phyloP scores from a whole-genome alignment of 2,888 invertebrate genomes.

The Ceriagrion tenellum region DNA sequence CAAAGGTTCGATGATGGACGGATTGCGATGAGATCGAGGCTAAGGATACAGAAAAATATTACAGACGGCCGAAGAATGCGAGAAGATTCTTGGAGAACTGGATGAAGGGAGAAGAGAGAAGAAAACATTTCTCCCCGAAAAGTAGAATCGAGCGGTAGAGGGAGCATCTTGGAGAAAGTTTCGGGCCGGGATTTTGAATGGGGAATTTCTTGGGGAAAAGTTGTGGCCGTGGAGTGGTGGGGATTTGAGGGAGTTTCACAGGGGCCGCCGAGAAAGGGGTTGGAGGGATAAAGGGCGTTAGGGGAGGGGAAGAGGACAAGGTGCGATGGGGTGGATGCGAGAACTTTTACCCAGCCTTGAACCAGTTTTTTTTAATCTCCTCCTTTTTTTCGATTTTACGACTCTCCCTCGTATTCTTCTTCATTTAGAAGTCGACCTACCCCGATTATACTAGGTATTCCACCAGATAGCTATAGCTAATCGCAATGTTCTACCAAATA shows the following conservation, averaged over 20 bases:
- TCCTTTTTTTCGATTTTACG: background rate
- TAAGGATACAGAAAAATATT: background rate
- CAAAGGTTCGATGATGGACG: background rate
- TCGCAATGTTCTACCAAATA: too few species aligned
- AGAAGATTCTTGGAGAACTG: background rate
- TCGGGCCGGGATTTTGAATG: background rate
- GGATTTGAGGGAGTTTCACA: background rate
- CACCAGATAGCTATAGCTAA: too few species aligned
- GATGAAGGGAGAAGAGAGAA: background rate
- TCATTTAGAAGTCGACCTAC: background rate
- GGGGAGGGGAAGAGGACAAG: background rate
- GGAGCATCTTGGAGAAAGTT: background rate
- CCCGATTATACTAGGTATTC: background rate
- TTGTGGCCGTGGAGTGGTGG: background rate
- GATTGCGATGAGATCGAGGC: background rate
- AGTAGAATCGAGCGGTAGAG: too few species aligned
- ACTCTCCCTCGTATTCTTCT: background rate
- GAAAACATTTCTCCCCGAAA: background rate
- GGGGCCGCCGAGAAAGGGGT: too few species aligned
- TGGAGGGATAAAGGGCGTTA: background rate
- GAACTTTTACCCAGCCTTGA: constrained; percentile 17
- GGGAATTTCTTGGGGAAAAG: background rate
- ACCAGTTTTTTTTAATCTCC: background rate
- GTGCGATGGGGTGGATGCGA: background rate
- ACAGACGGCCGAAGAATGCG: background rate